A percentile compares a stretch with the other conserved stretches of the same genome.
phyloP scores from a whole-genome alignment of 2,888 invertebrate species.

The Aleiodes leptofemur region DNA sequence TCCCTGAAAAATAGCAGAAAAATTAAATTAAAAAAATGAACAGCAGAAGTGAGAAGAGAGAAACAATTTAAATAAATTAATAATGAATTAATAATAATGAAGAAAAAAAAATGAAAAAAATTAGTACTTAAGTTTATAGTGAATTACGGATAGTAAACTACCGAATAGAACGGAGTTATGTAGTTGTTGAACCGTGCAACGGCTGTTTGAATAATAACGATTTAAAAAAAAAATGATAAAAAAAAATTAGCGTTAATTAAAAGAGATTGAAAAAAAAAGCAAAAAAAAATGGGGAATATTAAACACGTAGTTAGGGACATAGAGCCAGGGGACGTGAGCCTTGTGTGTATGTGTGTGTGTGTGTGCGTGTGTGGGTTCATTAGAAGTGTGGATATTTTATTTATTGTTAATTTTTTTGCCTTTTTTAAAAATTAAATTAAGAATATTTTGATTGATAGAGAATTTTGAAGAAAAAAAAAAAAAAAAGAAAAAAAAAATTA shows the following conservation, averaged over 20 bases:
- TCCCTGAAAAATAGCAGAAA: neutral
- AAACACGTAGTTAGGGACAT: conserved; percentile 41
- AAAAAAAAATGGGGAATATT: conserved; percentile 45
- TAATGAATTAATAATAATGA: conserved; percentile 24
- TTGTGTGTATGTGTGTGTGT: conserved; percentile 42
- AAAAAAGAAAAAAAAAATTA: too few species aligned
- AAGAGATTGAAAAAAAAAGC: conserved; percentile 36
- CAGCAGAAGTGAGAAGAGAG: conserved; percentile 27
- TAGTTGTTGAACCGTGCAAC: conserved; percentile 72
- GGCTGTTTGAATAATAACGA: conserved; percentile 70
- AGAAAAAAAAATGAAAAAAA: conserved; percentile 55
- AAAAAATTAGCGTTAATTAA: conserved; percentile 26
- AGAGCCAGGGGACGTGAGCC: conserved; percentile 40
- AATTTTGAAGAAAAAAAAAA: conserved; percentile 47
- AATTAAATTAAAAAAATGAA: conserved; percentile 7
- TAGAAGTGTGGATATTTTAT: conserved; percentile 40
- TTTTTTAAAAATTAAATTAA: neutral
- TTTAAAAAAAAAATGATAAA: conserved; percentile 55
- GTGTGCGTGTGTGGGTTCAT: neutral
- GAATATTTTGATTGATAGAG: too few species aligned
- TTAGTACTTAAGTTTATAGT: conserved; percentile 72
- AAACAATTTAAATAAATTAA: conserved; percentile 59
- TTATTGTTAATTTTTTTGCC: neutral
- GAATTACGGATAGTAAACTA: conserved; percentile 62
- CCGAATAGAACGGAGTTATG: conserved; percentile 55